These are phyloP conservation scores for Neoseiulus cucumeris DNA, from an alignment of 1,140 invertebrate species.

Conservation along the genomic window DNA sequence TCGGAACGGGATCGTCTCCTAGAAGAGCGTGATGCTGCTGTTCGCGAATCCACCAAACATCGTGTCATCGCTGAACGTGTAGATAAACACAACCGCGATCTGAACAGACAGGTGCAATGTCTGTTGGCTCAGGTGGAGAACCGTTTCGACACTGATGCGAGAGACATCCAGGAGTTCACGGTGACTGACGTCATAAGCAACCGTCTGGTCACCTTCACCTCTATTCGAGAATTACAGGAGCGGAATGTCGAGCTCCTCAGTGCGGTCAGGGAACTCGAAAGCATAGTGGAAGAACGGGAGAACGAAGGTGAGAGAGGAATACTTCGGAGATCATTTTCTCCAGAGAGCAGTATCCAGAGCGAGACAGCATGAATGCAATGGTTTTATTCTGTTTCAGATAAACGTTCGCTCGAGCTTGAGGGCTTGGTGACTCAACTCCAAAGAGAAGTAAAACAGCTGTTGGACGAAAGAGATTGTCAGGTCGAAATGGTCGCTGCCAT, in stretches of 20 bases:
- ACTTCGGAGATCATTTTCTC: not conserved
- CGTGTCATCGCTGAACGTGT: not conserved
- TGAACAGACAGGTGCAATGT: not conserved
- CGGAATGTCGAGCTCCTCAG: not conserved
- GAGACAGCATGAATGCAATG: not conserved
- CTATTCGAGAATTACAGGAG: not conserved
- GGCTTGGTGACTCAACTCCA: not conserved
- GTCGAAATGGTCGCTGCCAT: not conserved
- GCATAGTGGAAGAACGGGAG: not conserved
- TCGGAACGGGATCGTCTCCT: not conserved
- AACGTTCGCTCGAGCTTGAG: not conserved
- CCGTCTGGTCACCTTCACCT: conserved; percentile 1
- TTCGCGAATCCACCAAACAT: not conserved
- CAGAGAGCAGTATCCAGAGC: not conserved
- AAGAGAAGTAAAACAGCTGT: not conserved
- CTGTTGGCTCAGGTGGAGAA: conserved; percentile 1
- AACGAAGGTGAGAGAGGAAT: not conserved
- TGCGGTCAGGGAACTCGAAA: conserved; percentile 6
- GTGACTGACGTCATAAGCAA: not conserved
- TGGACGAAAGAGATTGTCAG: conserved; percentile 2
- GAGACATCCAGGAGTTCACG: not conserved
- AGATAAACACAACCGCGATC: not conserved
- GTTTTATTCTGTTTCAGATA: not conserved
- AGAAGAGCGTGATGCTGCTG: not conserved
- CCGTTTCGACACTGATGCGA: not conserved